These are phyloP conservation scores for Mobula hypostoma DNA, from an alignment of 2,113 vertebrate genomes.

Conservation along the genomic window DNA sequence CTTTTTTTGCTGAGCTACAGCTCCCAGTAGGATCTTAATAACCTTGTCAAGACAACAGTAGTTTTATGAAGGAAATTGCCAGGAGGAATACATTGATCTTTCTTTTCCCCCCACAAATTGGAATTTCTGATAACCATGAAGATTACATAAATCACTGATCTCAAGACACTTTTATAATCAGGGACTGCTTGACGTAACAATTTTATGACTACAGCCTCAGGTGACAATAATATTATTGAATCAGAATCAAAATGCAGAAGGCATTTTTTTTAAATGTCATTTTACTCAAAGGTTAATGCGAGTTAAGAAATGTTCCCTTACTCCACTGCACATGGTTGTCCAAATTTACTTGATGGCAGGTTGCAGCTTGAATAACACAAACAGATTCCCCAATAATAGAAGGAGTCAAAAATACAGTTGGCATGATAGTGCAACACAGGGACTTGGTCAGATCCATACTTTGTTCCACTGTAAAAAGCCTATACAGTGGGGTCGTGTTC, in stretches of 20 bases:
- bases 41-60: background rate
- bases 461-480: too few relatives aligned
- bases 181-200: background rate
- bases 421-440: background rate
- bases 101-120: background rate
- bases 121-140: constrained; percentile 17
- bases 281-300: background rate
- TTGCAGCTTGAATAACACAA: background rate
- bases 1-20: background rate
- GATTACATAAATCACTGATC: background rate
- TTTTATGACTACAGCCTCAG: background rate
- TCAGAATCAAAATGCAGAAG: background rate
- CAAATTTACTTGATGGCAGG: background rate
- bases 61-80: background rate
- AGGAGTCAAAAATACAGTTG: background rate
- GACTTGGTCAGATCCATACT: background rate
- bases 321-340: background rate
- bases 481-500: too few relatives aligned
- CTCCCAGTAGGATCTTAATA: background rate
- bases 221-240: background rate
- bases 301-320: background rate
- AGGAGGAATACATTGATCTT: background rate
- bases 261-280: background rate
- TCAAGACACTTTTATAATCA: constrained; percentile 4
- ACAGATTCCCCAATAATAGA: background rate